These are phyloP conservation scores for Zygaena filipendulae DNA, from an alignment of 2,888 invertebrate species.

Conservation along the genomic window DNA sequence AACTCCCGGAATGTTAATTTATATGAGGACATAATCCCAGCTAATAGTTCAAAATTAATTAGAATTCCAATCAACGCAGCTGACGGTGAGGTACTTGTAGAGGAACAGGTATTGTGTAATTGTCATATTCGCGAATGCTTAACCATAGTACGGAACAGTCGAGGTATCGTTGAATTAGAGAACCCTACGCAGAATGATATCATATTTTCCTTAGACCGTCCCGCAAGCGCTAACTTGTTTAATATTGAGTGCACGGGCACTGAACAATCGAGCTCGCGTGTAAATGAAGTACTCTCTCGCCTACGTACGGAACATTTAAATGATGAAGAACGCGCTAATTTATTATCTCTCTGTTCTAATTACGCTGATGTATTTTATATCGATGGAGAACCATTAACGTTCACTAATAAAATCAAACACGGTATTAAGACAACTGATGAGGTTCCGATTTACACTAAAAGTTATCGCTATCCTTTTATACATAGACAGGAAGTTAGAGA, in stretches of 20 bases:
- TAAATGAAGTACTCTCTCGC: slow-evolving; percentile 13
- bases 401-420: slow-evolving; percentile 12
- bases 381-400: slow-evolving; percentile 11
- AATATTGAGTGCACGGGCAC: slow-evolving; percentile 13
- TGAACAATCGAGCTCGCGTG: slow-evolving; percentile 7
- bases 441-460: slow-evolving; percentile 15
- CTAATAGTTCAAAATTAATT: slow-evolving; percentile 12
- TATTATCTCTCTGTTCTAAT: too few species aligned
- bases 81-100: slow-evolving; percentile 11
- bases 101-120: slow-evolving; percentile 12
- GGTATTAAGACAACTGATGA: slow-evolving; percentile 8
- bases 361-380: too few species aligned
- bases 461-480: slow-evolving; percentile 14
- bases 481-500: slow-evolving; percentile 14
- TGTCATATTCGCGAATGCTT: slow-evolving; percentile 15
- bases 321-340: slow-evolving; percentile 19
- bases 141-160: slow-evolving; percentile 16
- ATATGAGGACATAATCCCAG: slow-evolving; percentile 13
- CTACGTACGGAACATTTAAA: slow-evolving; percentile 23
- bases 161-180: slow-evolving; percentile 16
- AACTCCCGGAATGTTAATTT: slow-evolving; percentile 13
- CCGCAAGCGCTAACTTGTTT: slow-evolving; percentile 14
- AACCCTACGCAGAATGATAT: slow-evolving; percentile 18
- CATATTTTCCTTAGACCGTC: slow-evolving; percentile 18
- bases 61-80: slow-evolving; percentile 9